These are phyloP conservation scores for Aspidiotus rigidus DNA, from an alignment of 2,888 invertebrate genomes.

Conservation along the genomic window DNA sequence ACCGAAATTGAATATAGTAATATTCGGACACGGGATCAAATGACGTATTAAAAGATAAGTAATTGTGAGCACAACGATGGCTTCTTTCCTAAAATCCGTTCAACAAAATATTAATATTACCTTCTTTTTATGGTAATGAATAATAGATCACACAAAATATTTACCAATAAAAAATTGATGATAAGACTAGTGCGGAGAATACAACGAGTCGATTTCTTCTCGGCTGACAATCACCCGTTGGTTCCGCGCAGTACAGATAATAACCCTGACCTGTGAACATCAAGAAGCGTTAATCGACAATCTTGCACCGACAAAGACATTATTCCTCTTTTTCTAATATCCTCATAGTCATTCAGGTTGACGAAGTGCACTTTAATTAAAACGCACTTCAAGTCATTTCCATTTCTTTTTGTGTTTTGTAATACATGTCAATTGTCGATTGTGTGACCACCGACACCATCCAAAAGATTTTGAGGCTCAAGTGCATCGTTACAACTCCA, in stretches of 20 bases:
- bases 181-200: not conserved
- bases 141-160: not conserved
- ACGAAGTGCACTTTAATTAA: too few species aligned
- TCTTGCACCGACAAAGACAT: too few species aligned
- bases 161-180: conserved; percentile 7
- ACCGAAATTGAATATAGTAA: not conserved
- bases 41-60: conserved; percentile 10
- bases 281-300: not conserved
- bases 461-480: too few species aligned
- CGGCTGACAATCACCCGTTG: conserved; percentile 16
- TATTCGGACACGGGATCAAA: conserved; percentile 18
- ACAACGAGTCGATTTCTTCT: conserved; percentile 6
- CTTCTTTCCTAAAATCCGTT: conserved; percentile 15
- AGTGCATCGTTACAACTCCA: too few species aligned
- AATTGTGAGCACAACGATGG: conserved; percentile 5
- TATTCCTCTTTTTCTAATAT: too few species aligned
- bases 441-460: too few species aligned
- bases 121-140: not conserved
- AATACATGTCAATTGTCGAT: too few species aligned
- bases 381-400: too few species aligned
- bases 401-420: too few species aligned
- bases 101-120: not conserved
- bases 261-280: conserved; percentile 58
- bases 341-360: too few species aligned
- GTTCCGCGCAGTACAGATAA: conserved; percentile 52